Conservation (phyloP, 2,113 vertebrate species). For the Sinocyclocheilus rhinocerous region DNA sequence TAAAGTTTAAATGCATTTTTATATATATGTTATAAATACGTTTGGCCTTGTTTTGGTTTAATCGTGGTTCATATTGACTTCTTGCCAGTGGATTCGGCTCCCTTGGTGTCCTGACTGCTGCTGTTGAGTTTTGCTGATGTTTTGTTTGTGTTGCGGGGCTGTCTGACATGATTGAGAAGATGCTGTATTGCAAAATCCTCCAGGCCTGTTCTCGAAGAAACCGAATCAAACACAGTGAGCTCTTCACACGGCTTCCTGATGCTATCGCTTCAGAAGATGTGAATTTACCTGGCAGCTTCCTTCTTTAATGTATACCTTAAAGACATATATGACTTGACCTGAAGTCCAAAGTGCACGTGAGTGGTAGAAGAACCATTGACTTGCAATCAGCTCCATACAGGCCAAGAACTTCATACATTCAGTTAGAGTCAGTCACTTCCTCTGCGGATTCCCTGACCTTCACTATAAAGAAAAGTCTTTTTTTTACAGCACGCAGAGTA, state of each 20-base stretch:
- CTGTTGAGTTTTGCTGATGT: neutral
- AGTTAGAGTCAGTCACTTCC: neutral
- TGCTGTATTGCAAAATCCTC: conserved; percentile 28
- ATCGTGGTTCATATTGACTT: neutral
- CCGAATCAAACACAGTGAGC: conserved; percentile 24
- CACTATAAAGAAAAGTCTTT: neutral
- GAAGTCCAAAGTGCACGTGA: neutral
- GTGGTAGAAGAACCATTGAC: neutral
- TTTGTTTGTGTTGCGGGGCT: neutral
- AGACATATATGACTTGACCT: neutral
- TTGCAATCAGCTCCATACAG: neutral
- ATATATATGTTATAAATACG: neutral
- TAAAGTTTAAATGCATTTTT: neutral
- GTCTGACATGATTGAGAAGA: conserved; percentile 34
- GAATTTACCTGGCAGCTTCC: conserved; percentile 21
- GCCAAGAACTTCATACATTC: neutral
- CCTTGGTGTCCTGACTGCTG: neutral
- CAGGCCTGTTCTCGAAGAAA: conserved; percentile 16
- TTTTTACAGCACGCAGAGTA: conserved; percentile 3
- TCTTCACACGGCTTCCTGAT: conserved; percentile 16
- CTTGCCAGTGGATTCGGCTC: neutral
- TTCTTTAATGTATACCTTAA: conserved; percentile 29
- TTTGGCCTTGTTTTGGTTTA: neutral
- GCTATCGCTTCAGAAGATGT: conserved; percentile 34
- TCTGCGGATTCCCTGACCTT: conserved; percentile 21